Evolutionary conservation across 2,888 invertebrate genomes (phyloP).

Genomic region (Sinohyriopsis cumingii): DNA sequence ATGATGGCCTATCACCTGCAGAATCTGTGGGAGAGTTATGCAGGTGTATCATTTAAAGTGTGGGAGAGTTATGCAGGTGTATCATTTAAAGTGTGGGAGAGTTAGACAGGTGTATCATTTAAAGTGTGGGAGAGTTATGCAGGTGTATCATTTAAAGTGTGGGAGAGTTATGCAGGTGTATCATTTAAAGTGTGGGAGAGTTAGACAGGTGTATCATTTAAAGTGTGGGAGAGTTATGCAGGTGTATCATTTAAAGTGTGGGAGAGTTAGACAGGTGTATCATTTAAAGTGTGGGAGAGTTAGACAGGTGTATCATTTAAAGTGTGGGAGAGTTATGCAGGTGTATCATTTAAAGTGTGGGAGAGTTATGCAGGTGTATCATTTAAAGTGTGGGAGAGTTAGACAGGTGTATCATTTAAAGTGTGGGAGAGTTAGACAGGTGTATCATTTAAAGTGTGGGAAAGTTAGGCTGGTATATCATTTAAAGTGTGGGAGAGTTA

Average conservation of each 20-base stretch:
- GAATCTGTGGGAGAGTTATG: slow-evolving; percentile 14
- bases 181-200: slow-evolving; percentile 5
- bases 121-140: slow-evolving; percentile 5
- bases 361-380: neutral
- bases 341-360: slow-evolving; percentile 8
- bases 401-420: neutral
- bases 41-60: slow-evolving; percentile 9
- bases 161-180: neutral
- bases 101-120: neutral
- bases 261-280: neutral
- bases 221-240: slow-evolving; percentile 6
- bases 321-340: slow-evolving; percentile 6
- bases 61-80: neutral
- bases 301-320: neutral
- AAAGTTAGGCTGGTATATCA: neutral
- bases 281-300: slow-evolving; percentile 6
- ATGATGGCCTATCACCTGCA: slow-evolving; percentile 8
- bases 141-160: slow-evolving; percentile 9
- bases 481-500: slow-evolving; percentile 4
- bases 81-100: slow-evolving; percentile 7
- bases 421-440: slow-evolving; percentile 5
- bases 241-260: slow-evolving; percentile 8
- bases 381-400: slow-evolving; percentile 6
- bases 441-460: slow-evolving; percentile 7
- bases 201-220: neutral